phyloP scores from a whole-genome alignment of 2,888 invertebrate genomes.

The Cheilosia urbana region DNA sequence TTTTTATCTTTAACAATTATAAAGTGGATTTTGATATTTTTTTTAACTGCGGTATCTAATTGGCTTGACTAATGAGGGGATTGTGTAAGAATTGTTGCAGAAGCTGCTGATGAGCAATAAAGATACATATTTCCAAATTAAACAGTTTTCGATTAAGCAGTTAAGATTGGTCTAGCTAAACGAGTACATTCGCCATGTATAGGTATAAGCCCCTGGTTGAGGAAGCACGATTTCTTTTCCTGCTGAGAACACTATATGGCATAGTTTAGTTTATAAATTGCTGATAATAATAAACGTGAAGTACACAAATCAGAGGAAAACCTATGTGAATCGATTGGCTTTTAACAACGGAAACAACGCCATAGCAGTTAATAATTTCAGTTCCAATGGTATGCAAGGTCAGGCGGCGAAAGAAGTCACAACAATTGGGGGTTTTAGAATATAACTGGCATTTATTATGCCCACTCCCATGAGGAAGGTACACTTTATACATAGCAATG shows the following conservation, averaged over 20 bases:
- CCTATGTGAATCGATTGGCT: background rate
- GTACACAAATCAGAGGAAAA: constrained; percentile 11
- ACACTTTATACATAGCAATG: background rate
- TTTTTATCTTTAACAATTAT: background rate
- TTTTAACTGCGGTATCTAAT: background rate
- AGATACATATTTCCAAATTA: constrained; percentile 1
- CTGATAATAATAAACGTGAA: background rate
- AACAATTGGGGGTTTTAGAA: background rate
- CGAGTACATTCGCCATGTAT: background rate
- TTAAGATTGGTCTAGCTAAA: background rate
- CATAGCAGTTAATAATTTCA: background rate
- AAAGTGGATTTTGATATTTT: background rate
- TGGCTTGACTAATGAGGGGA: constrained; percentile 3
- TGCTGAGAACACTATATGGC: background rate
- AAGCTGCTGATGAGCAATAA: background rate
- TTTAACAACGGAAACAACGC: constrained; percentile 25
- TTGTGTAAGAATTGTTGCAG: constrained; percentile 25
- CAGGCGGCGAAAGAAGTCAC: constrained; percentile 1
- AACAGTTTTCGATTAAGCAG: background rate
- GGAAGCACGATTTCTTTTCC: background rate
- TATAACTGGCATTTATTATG: background rate
- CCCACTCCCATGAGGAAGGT: background rate
- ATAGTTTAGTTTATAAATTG: constrained; percentile 3
- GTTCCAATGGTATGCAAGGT: constrained; percentile 17
- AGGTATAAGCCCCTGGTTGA: background rate